These are phyloP conservation scores for Scatophagus argus DNA, from an alignment of 2,113 vertebrate species.

Conservation along the genomic window DNA sequence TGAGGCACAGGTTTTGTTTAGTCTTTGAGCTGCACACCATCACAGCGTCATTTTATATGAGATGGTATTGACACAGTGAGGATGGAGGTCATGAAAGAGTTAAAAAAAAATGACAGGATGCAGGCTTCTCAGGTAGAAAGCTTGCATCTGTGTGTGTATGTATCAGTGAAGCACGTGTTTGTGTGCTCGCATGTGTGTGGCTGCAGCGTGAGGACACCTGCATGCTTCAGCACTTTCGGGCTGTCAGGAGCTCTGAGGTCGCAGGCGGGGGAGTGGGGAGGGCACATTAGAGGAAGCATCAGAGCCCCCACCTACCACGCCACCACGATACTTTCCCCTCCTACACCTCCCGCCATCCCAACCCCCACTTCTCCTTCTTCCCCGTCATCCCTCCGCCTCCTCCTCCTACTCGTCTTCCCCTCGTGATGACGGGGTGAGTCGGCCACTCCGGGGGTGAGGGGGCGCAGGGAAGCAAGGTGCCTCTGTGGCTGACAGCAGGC, in stretches of 20 bases:
- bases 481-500: conserved; percentile 72
- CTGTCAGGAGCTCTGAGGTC: conserved; percentile 78
- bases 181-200: conserved; percentile 39
- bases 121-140: conserved; percentile 53
- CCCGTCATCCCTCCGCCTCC: conserved; percentile 23
- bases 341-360: conserved; percentile 12
- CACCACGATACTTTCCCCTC: conserved; percentile 7
- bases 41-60: neutral
- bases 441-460: conserved; percentile 36
- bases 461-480: conserved; percentile 47
- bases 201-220: conserved; percentile 74
- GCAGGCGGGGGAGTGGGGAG: conserved; percentile 64
- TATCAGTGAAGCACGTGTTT: conserved; percentile 14
- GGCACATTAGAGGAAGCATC: conserved; percentile 70
- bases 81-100: conserved; percentile 35
- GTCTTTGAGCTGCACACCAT: conserved; percentile 32
- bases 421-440: conserved; percentile 64
- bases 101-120: conserved; percentile 45
- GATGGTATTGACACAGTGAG: neutral
- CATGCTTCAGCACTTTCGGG: conserved; percentile 81
- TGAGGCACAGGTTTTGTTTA: conserved; percentile 31
- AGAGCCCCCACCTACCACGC: conserved; percentile 49
- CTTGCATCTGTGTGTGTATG: conserved; percentile 39
- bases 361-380: conserved; percentile 3
- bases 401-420: conserved; percentile 21